Conservation (phyloP, 2,888 invertebrate species). For the Synanthedon formicaeformis region DNA sequence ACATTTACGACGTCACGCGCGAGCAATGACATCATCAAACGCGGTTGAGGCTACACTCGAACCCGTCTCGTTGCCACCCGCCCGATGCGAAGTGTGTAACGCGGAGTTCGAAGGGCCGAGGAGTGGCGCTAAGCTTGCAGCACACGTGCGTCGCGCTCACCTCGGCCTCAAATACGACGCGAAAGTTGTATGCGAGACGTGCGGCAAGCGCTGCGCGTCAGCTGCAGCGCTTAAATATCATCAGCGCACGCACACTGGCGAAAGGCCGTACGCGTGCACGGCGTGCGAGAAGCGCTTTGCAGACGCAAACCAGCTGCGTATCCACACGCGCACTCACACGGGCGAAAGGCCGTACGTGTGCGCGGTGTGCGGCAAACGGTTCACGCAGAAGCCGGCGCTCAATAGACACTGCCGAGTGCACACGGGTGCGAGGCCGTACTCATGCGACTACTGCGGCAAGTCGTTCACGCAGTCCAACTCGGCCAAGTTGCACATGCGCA, state of each 20-base stretch:
- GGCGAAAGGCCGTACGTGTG: constrained; percentile 55
- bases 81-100: constrained; percentile 2
- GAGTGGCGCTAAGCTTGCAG: constrained; percentile 32
- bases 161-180: constrained; percentile 42
- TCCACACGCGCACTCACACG: constrained; percentile 25
- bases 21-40: constrained; percentile 4
- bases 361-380: constrained; percentile 36
- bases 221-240: constrained; percentile 39
- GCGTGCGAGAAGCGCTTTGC: constrained; percentile 31
- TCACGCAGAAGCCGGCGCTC: constrained; percentile 55
- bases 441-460: constrained; percentile 40
- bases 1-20: constrained; percentile 18
- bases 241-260: constrained; percentile 50
- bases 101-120: constrained; percentile 12
- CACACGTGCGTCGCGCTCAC: constrained; percentile 37
- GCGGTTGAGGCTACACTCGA: no score
- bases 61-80: constrained; percentile 1
- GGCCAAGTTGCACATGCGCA: constrained; percentile 45
- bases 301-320: constrained; percentile 30
- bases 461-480: constrained; percentile 52
- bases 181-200: constrained; percentile 48
- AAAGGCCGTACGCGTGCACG: constrained; percentile 34
- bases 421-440: constrained; percentile 43
- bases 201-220: constrained; percentile 44
- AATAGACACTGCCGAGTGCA: constrained; percentile 65